A percentile compares a stretch with the other conserved stretches of the same genome.
phyloP scores from a whole-genome alignment of 2,888 invertebrate genomes.

The Drosophila putrida region DNA sequence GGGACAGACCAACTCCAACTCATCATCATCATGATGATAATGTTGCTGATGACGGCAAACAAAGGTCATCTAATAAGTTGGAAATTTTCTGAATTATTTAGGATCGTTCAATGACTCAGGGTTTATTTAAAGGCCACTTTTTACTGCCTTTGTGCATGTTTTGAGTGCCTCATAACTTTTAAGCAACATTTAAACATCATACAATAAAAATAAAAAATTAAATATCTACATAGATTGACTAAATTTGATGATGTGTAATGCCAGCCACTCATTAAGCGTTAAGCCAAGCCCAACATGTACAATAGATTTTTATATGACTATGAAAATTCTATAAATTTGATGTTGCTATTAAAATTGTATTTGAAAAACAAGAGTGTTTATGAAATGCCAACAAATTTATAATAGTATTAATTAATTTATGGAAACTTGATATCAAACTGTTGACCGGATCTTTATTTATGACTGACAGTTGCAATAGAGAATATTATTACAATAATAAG shows the following conservation, averaged over 20 bases:
- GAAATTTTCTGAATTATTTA: slow-evolving; percentile 8
- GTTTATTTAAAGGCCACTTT: slow-evolving; percentile 26
- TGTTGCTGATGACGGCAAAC: slow-evolving; percentile 4
- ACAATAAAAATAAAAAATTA: slow-evolving; percentile 11
- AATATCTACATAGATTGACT: slow-evolving; percentile 33
- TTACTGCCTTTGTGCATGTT: slow-evolving; percentile 5
- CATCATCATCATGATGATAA: neutral
- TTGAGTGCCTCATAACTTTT: slow-evolving; percentile 24
- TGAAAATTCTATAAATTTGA: slow-evolving; percentile 7
- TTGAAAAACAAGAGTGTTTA: neutral
- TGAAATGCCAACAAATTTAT: slow-evolving; percentile 4
- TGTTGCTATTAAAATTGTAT: neutral
- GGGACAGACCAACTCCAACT: slow-evolving; percentile 13
- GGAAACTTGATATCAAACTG: neutral
- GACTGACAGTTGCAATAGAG: neutral
- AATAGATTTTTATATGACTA: slow-evolving; percentile 3
- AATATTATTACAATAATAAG: too few species aligned
- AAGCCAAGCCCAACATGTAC: neutral
- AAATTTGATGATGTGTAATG: slow-evolving; percentile 34
- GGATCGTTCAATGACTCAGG: slow-evolving; percentile 20
- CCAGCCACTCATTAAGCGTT: slow-evolving; percentile 10
- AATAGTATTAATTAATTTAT: neutral
- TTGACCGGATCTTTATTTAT: neutral
- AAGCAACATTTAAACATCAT: neutral
- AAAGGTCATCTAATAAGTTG: slow-evolving; percentile 22